phyloP scores from a whole-genome alignment of 2,113 vertebrate species.

The Myodes glareolus region DNA sequence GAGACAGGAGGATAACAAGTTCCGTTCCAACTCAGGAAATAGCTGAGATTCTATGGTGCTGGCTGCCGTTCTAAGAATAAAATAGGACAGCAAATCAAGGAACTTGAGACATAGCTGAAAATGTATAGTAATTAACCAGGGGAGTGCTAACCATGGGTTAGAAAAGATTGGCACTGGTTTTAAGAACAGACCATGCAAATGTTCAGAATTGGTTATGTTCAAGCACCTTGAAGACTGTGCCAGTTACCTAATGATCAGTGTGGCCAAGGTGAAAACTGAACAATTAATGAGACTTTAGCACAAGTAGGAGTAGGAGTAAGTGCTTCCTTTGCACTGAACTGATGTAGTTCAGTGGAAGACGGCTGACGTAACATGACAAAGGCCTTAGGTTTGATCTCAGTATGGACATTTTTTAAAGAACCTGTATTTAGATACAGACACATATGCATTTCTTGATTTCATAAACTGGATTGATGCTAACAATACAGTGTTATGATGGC shows the following conservation, averaged over 20 bases:
- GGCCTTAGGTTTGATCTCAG: background rate
- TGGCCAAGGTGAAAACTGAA: background rate
- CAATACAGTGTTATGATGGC: background rate
- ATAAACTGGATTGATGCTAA: background rate
- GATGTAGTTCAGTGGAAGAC: background rate
- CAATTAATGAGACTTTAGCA: background rate
- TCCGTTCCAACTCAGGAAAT: background rate
- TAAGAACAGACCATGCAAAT: background rate
- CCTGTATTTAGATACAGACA: background rate
- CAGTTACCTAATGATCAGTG: background rate
- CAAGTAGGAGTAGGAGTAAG: background rate
- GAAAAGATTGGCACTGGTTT: background rate
- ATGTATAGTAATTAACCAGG: background rate
- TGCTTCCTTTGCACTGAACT: background rate
- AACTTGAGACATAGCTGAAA: background rate
- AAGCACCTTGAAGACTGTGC: background rate
- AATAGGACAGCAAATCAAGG: background rate
- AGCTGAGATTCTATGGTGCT: no score
- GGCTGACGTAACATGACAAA: background rate
- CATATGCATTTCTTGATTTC: background rate
- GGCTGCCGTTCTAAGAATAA: background rate
- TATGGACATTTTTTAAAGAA: background rate
- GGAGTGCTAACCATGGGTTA: background rate
- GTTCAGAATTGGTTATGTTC: background rate
- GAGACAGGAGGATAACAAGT: background rate